Evolutionary conservation across 1,140 invertebrate species (phyloP).

Genomic region (Pristionchus pacificus): DNA sequence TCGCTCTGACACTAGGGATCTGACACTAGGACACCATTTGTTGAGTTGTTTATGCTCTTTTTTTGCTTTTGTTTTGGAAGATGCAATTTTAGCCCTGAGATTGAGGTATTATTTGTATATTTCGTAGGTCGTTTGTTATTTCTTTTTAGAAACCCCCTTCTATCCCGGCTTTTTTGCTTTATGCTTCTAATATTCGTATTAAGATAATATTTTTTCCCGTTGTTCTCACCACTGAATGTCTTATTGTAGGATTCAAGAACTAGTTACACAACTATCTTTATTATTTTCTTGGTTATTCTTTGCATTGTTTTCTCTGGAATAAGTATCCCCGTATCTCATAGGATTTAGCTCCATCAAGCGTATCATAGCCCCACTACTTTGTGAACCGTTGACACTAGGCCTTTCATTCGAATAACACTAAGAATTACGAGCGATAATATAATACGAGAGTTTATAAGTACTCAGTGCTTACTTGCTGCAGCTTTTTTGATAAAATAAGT

Average conservation of each 20-base stretch:
- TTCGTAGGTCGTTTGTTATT: no score
- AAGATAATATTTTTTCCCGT: not conserved
- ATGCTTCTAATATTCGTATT: no score
- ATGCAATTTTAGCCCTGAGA: no score
- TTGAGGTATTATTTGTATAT: no score
- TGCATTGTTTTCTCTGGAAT: not conserved
- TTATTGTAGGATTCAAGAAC: not conserved
- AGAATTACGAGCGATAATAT: not conserved
- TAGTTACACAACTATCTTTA: not conserved
- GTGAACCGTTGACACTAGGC: not conserved
- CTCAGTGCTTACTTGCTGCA: no score
- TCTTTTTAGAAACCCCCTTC: no score
- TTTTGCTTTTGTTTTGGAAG: no score
- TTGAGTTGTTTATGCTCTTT: not conserved
- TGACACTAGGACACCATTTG: not conserved
- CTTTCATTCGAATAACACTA: not conserved
- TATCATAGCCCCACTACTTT: no score
- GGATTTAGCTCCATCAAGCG: not conserved
- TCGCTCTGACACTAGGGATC: not conserved
- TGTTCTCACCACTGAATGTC: not conserved
- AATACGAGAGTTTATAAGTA: no score
- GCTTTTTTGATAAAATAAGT: no score
- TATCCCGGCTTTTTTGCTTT: no score
- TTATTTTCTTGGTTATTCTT: not conserved
- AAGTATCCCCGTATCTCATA: not conserved